A percentile compares a stretch with the other conserved stretches of the same genome.
Conservation (phyloP, 2,888 invertebrate genomes). For the Eupeodes luniger region DNA sequence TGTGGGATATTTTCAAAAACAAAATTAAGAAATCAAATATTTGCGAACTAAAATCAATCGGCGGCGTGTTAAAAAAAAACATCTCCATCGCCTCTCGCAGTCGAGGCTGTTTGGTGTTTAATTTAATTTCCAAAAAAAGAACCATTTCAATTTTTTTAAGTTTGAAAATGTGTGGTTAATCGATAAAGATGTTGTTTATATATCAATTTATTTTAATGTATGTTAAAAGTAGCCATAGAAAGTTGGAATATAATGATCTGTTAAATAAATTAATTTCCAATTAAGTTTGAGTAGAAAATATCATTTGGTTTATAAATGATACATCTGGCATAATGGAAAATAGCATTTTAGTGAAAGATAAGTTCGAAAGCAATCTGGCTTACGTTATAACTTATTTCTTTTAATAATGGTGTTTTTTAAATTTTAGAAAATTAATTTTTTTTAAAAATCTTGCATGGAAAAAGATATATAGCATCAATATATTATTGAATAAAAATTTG, state of each 20-base stretch:
- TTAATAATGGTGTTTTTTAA: too few relatives aligned
- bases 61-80: background rate
- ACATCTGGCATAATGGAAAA: conserved; percentile 35
- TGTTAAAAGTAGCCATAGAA: conserved; percentile 17
- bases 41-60: background rate
- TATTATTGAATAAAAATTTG: too few relatives aligned
- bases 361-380: conserved; percentile 14
- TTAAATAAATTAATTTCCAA: conserved; percentile 41
- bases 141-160: conserved; percentile 79
- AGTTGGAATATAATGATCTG: conserved; percentile 32
- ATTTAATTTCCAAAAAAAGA: background rate
- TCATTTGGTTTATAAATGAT: conserved; percentile 31
- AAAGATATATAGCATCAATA: too few relatives aligned
- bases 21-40: conserved; percentile 31
- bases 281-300: conserved; percentile 24
- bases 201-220: conserved; percentile 38
- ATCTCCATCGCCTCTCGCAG: too few relatives aligned
- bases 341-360: conserved; percentile 20
- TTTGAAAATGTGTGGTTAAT: conserved; percentile 84
- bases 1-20: background rate
- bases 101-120: background rate
- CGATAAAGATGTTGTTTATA: conserved; percentile 38
- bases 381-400: background rate
- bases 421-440: too few relatives aligned
- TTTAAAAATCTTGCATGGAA: too few relatives aligned